Evolutionary conservation across 1,140 invertebrate species (phyloP).

Genomic region (Schmidtea mediterranea): DNA sequence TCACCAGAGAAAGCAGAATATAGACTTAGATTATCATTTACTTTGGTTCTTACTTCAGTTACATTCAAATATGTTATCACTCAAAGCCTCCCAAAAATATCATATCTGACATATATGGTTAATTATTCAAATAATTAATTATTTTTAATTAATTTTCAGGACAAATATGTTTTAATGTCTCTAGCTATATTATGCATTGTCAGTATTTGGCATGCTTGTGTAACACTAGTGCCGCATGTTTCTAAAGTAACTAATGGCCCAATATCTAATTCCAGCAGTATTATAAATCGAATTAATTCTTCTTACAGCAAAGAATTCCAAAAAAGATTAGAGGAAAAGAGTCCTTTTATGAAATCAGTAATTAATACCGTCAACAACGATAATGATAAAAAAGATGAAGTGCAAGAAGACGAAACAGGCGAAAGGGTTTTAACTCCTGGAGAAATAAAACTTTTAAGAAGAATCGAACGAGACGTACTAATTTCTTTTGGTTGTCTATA

Average conservation of each 20-base stretch:
- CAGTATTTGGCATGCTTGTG: slow-evolving; percentile 21
- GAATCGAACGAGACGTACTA: slow-evolving; percentile 12
- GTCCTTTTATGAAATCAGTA: not conserved
- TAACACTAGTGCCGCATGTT: slow-evolving; percentile 20
- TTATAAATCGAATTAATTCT: not conserved
- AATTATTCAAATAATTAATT: not conserved
- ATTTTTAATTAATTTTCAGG: slow-evolving; percentile 10
- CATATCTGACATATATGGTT: slow-evolving; percentile 23
- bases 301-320: not conserved
- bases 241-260: slow-evolving; percentile 1
- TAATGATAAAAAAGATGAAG: not conserved
- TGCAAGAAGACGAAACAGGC: not conserved
- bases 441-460: slow-evolving; percentile 1
- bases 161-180: slow-evolving; percentile 16
- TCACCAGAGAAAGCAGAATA: slow-evolving; percentile 19
- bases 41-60: slow-evolving; percentile 16
- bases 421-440: not conserved
- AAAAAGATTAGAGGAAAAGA: not conserved
- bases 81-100: slow-evolving; percentile 22
- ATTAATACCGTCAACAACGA: not conserved
- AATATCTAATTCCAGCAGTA: not conserved
- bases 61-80: slow-evolving; percentile 25
- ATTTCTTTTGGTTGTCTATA: slow-evolving; percentile 12
- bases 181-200: slow-evolving; percentile 16
- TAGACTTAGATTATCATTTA: slow-evolving; percentile 19